Conservation (phyloP, 23 tunicate species). For the Oikopleura albicans region DNA sequence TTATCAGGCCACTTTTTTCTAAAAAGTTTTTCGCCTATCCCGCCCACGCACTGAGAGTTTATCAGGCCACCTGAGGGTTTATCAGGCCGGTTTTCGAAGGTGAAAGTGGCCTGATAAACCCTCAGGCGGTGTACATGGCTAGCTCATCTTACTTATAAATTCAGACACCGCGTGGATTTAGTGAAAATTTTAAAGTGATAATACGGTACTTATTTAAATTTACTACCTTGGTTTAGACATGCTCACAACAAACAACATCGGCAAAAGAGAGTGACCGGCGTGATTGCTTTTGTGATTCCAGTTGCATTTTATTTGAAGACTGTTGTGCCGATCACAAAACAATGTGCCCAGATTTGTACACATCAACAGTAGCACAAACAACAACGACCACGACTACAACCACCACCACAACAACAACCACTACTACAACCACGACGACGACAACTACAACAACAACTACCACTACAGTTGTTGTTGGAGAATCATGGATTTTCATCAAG, state of each 20-base stretch:
- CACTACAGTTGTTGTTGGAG: neutral
- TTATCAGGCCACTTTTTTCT: no score
- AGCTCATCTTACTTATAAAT: no score
- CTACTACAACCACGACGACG: neutral
- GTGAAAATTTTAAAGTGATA: no score
- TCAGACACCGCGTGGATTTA: no score
- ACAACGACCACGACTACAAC: neutral
- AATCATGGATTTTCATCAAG: neutral
- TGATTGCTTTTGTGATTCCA: conserved; percentile 9
- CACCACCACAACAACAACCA: neutral
- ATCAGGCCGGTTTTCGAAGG: no score
- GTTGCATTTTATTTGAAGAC: neutral
- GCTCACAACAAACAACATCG: neutral
- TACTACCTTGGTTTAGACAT: neutral
- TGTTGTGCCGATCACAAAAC: neutral
- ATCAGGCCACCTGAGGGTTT: no score
- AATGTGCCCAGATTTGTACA: neutral
- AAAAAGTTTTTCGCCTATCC: no score
- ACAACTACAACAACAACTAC: neutral
- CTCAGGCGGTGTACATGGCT: no score
- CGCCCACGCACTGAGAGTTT: no score
- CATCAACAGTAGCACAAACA: neutral
- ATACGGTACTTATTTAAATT: no score
- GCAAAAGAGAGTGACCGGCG: neutral
- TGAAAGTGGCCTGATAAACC: no score